Base-by-base conservation (phyloP, 2,888 invertebrate genomes). In the Serripes groenlandicus region DNA sequence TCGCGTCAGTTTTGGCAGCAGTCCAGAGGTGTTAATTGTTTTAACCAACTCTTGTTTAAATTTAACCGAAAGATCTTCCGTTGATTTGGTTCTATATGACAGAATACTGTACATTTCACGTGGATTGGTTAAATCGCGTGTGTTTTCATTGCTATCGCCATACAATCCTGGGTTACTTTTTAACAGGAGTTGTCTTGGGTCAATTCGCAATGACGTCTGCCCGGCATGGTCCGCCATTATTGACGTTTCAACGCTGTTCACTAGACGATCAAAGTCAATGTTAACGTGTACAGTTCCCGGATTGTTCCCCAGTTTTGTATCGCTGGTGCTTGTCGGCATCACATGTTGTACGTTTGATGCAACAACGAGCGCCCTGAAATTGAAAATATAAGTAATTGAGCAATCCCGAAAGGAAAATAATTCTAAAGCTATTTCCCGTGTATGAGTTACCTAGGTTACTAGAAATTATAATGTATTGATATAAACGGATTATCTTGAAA, bases 71-170 rank as follows among this genome's bases (percentile, higher is more conserved):
- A 86, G 34, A 69, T 86, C 86, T 64, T 86, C 86, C 28, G 76
- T 83, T 4, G 86, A 83, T 79, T 86, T 86, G 1, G 83, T 76
- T 34, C 71, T 75, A 35, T 86, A 52, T n/a, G 87, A 84, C 26
- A 89, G 66, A 32, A 88, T 82, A 37, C 58, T 88, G 66, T 89
- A 88, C 74, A 88, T 84, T 68, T 89, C 87, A 32, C 88, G 71
- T 11, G 87, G 88, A 75, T 86, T 89, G 32, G 85, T 85, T 23
- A 87, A 71, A 35, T 89, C 89, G 3, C 78, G 76, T 15, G 79
- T 60, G 30, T 70, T 62, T 5, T 66, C 30, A 21, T 60, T 68
- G 15, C n/a, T 23, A 5, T 71, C 58, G 21, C 75, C 23, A 58
- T 75, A 88, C 35, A 88, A 18, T 23, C 75, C 79, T 15, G 88